Base-by-base conservation (phyloP, 2,888 invertebrate genomes). In the Horisme vitalbata region DNA sequence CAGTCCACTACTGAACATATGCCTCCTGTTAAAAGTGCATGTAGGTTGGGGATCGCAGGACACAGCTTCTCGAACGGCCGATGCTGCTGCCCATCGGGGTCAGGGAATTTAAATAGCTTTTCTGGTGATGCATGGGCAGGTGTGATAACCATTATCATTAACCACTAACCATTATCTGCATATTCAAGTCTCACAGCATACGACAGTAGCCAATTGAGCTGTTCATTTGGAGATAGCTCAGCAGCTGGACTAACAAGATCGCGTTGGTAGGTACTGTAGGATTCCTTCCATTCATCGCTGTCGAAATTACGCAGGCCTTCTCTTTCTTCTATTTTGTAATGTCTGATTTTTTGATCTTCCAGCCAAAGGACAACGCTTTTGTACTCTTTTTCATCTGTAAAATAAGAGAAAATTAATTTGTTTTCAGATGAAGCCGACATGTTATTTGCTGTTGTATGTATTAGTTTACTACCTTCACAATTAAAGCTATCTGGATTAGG, bases 271-370 rank as follows among this genome's bases (percentile, higher is more conserved):
- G 93, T 90, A 15, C 91, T 80, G 71, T 94, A 97, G 0, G 92
- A 90, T 48, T 91, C 89, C 24, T 91, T 87, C 98, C 98, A 98
- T 35, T 91, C 80, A 7, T 93, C 91, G 21, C 90, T 86, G 2
- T 91, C 90, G 1, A 94, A 91, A 57, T 94, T 92, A 28, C 96
- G 91, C n/a, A 99, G 78, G 0, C 87, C 91, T 55, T 91, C 93
- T 7, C 97, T 90, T 54, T 96, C 95, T 70, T 97, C 95, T 44
- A 96, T 94, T 71, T 94, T 94, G 61, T 96, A 97, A 59, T 94
- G 93, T 7, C 97, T 93, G 57, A 99, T 97, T 83, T 96, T 97
- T 76, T 97, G 97, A 71, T 97, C 96, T 82, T 99, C 99, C 41
- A 99, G 75, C 99, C 98, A 99, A 1, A 95, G 82, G 12, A 98